Conservation (phyloP, 2,888 invertebrate species). For the Sipha maydis region DNA sequence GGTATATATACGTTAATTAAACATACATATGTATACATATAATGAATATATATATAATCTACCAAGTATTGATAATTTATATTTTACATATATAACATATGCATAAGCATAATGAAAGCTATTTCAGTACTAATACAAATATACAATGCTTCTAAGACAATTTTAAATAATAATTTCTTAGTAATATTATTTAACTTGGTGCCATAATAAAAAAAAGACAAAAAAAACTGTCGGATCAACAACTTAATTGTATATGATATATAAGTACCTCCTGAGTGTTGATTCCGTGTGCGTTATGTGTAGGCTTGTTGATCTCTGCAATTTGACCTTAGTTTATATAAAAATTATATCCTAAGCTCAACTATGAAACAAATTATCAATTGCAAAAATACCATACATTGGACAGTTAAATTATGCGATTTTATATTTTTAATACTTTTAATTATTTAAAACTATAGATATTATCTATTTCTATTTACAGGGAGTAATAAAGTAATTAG, state of each 20-base stretch:
- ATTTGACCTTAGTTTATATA: slow-evolving; percentile 28
- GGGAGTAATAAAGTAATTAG: too few relatives aligned
- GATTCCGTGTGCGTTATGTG: slow-evolving; percentile 23
- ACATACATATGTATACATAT: too few relatives aligned
- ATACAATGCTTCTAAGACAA: neutral
- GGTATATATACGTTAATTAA: neutral
- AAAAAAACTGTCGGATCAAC: slow-evolving; percentile 9
- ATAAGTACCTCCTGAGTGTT: slow-evolving; percentile 37
- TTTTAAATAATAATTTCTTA: neutral
- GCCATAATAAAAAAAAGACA: slow-evolving; percentile 4
- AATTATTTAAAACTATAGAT: neutral
- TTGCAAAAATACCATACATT: neutral
- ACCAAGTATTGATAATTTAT: neutral
- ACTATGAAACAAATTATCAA: neutral
- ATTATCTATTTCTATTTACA: neutral
- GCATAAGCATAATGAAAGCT: neutral
- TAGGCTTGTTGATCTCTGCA: neutral
- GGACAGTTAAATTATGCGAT: too few relatives aligned
- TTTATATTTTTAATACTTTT: neutral
- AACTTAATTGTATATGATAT: neutral
- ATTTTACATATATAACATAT: neutral
- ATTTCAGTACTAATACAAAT: neutral
- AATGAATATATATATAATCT: neutral
- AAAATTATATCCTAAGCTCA: neutral
- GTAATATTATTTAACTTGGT: neutral